These are phyloP conservation scores for Drosophila pruinosa DNA, from an alignment of 1,140 invertebrate genomes.

Conservation along the genomic window DNA sequence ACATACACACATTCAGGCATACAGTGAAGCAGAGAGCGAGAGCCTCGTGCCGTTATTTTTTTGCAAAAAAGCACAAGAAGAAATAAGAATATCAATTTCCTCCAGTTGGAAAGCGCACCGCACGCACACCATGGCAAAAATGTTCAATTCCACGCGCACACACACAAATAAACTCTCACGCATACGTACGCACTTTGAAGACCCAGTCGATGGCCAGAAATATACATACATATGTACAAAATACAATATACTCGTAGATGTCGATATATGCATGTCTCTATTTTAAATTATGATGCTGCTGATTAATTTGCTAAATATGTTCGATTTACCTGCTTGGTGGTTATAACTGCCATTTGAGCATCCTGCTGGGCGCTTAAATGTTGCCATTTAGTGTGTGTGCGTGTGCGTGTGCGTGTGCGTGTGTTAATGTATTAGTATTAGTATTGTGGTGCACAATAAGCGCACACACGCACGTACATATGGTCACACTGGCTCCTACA, in stretches of 20 bases:
- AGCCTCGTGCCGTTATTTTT: conserved; percentile 43
- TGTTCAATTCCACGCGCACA: conserved; percentile 46
- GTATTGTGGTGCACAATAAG: conserved; percentile 55
- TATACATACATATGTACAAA: conserved; percentile 3
- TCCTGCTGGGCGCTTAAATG: conserved; percentile 31
- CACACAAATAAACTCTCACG: conserved; percentile 10
- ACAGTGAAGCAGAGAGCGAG: conserved; percentile 26
- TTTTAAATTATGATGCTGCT: not conserved
- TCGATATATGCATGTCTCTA: not conserved
- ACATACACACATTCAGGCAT: conserved; percentile 29
- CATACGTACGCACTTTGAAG: conserved; percentile 23
- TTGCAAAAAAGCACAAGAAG: conserved; percentile 60
- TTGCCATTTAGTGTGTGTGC: conserved; percentile 31
- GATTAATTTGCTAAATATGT: conserved; percentile 18
- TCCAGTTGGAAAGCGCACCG: conserved; percentile 58
- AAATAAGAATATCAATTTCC: conserved; percentile 77
- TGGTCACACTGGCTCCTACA: conserved; percentile 46
- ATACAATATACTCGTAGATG: not conserved
- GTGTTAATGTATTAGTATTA: conserved; percentile 38
- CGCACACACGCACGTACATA: conserved; percentile 48
- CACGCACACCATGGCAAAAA: conserved; percentile 43
- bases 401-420: conserved; percentile 26
- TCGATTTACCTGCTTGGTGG: conserved; percentile 56
- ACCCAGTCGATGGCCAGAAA: conserved; percentile 4
- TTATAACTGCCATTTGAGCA: conserved; percentile 34